Evolutionary conservation across 64 coral and sea anemone genomes (phyloP), one percentile per base, ranked within the genome.

Genomic region (Hydrozoanthus tunicans): DNA sequence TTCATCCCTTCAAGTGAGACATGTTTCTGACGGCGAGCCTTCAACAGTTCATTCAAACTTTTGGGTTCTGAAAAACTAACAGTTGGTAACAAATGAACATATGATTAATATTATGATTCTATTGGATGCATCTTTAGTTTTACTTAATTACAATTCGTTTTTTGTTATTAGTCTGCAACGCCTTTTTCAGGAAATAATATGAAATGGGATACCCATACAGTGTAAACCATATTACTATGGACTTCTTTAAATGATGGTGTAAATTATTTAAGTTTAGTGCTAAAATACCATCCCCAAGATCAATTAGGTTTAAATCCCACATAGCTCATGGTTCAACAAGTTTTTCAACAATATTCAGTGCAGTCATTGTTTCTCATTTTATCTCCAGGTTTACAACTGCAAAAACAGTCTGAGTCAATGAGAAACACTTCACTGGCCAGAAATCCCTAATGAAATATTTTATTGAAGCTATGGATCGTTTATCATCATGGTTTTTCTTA

Each of bases 1-100:
- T 92, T 92, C 6, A 56, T 57, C 51, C 62, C 75, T 64, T 89
- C 69, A 64, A 64, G 13, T 64, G 62, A 64, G 0, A 64, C 62
- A 2, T 64, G 62, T 64, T 64, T 64, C 62, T 64, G 62, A 64
- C 0, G 62, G 2, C 2, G 62, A 64, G 62, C 62, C 62, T 64
- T 64, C 2, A 64, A 64, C 62, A 64, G 62, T 64, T 64, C 62
- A 64, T 14, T 64, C 62, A 64, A 64, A 64, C 62, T 64, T 64
- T 64, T 64, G 62, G 62, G 62, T 64, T 62, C 61, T 62, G 61
- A 62, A 62, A 62, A 62, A 62, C 6, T 64, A 64, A 64, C 62
- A 64, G 62, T 64, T 64, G 62, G 62, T 64, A 64, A 64, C 62
- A 64, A 64, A 64, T 64, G 62, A 1, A 64, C 62, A 64, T 64